Base-by-base conservation (phyloP, 2,888 invertebrate species). In the Philaethria dido region DNA sequence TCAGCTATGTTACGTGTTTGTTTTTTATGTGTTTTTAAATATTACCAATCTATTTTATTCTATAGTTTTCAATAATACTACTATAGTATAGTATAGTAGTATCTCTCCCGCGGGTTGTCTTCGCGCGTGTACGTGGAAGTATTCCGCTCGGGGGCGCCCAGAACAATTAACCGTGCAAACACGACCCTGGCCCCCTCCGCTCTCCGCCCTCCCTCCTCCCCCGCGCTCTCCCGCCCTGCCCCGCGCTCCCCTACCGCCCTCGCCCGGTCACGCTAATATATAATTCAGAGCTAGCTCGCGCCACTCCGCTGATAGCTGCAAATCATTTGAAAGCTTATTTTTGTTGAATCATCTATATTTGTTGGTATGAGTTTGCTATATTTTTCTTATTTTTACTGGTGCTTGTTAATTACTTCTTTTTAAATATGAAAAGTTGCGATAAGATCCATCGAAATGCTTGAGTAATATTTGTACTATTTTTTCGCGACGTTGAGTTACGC, bases 231-330 rank as follows among this genome's bases (percentile, higher is more conserved):
- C 14, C 13, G 18, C 42, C 20, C 55, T 39, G 11, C 11, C 16
- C 16, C 13, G 16, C 50, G n/a, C 14, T n/a, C 29, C 47, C 16
- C 18, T 33, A 6, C 94, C 98, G 61, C 98, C 98, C 48, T 11
- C 47, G 18, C 48, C 42, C 39, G 45, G 55, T 64, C 64, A 57
- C 36, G 57, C 64, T 57, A 42, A 64, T 64, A 48, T 57, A 57
- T 57, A 57, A 57, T 57, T 57, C 57, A 57, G 42, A 22, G 57
- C 42, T 42, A 57, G 22, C 57, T 42, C 57, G 22, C 39, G 57
- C 36, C 20, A n/a, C 42, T 20, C n/a, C 42, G 42, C 5, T 57
- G 57, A 57, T 42, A 25, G 57, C 57, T 16, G 25, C 42, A 57
- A 42, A 57, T 57, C 42, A 42, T 57, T 42, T 57, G 22, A 42